These are phyloP conservation scores for Epistrophella euchroma DNA, from an alignment of 2,888 invertebrate species.

Conservation along the genomic window DNA sequence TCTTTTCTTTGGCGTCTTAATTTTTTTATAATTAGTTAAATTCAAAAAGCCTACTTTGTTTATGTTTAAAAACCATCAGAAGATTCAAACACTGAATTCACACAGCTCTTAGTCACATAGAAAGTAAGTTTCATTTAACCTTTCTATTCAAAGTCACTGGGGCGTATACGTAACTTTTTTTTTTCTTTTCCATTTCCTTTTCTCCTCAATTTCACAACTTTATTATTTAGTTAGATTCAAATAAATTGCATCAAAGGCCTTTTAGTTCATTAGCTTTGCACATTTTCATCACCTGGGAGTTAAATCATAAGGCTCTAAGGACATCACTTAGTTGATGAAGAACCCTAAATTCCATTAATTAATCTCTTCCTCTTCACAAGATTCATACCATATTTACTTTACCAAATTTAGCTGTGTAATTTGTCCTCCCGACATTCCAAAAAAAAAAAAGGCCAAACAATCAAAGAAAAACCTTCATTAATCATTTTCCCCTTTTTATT, in stretches of 20 bases:
- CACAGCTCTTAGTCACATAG: not conserved
- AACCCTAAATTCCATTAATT: conserved; percentile 1
- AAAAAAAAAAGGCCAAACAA: conserved; percentile 16
- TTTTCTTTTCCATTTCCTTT: not conserved
- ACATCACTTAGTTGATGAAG: not conserved
- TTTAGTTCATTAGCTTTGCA: conserved; percentile 12
- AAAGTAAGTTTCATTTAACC: not conserved
- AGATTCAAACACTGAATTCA: not conserved
- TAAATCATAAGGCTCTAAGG: not conserved
- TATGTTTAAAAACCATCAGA: not conserved
- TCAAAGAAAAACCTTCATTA: conserved; percentile 21
- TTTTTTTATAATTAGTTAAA: not conserved
- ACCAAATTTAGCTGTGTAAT: conserved; percentile 18
- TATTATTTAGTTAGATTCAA: not conserved
- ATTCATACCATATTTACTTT: conserved; percentile 5
- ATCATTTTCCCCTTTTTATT: conserved; percentile 25
- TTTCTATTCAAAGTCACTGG: conserved; percentile 12
- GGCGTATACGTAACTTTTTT: conserved; percentile 26
- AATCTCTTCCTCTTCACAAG: conserved; percentile 14
- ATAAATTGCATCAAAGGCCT: not conserved
- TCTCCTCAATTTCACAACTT: conserved; percentile 18
- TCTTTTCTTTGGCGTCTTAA: not conserved
- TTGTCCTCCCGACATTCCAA: conserved; percentile 7
- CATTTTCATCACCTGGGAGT: conserved; percentile 1
- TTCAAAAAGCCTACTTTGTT: not conserved